Percentiles rank a stretch among this genome's conserved stretches.
Conservation (phyloP, 2,888 invertebrate species). For the Ectemnius continuus region DNA sequence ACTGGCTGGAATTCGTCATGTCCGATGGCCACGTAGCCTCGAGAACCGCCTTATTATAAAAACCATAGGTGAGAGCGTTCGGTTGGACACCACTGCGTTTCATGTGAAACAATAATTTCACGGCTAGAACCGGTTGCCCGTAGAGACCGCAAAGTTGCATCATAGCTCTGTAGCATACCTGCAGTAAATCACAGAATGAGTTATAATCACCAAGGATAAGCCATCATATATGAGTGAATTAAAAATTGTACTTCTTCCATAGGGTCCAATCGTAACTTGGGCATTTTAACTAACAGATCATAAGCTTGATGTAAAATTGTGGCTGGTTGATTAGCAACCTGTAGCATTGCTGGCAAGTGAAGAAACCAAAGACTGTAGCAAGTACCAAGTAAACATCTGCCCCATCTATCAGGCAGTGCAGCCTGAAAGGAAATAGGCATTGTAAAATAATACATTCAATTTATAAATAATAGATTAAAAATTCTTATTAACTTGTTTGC, state of each 20-base stretch:
- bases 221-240: background rate
- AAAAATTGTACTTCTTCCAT: constrained; percentile 88
- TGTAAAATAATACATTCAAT: background rate
- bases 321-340: constrained; percentile 79
- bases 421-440: constrained; percentile 71
- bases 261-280: constrained; percentile 88
- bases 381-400: constrained; percentile 91
- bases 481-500: constrained; percentile 75
- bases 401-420: constrained; percentile 92
- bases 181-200: constrained; percentile 40
- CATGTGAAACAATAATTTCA: constrained; percentile 94
- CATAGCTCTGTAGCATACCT: constrained; percentile 98
- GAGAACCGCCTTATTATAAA: constrained; percentile 89
- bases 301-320: constrained; percentile 82
- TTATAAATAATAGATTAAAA: constrained; percentile 11
- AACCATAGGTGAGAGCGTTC: constrained; percentile 98
- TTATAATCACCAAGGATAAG: background rate
- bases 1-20: constrained; percentile 88
- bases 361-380: constrained; percentile 98
- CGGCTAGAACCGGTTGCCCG: constrained; percentile 95
- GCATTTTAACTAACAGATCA: constrained; percentile 92
- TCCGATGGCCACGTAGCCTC: constrained; percentile 97
- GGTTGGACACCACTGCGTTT: constrained; percentile 95
- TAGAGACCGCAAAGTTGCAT: constrained; percentile 99
- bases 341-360: constrained; percentile 92